Conservation (phyloP, 2,888 invertebrate species). For the Carcina quercana region DNA sequence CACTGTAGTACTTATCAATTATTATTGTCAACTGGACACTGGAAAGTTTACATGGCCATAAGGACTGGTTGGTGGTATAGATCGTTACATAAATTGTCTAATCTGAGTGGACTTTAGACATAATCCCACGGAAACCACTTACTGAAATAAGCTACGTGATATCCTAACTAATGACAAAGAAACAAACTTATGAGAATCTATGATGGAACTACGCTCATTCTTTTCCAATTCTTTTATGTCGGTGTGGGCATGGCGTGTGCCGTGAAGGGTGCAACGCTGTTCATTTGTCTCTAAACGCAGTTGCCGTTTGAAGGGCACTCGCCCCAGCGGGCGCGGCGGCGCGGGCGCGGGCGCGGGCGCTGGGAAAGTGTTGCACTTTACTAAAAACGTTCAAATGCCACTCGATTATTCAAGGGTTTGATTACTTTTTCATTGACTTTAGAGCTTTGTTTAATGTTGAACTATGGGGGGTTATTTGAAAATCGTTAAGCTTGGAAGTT, state of each 20-base stretch:
- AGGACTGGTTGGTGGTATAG: no score
- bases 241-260: constrained; percentile 44
- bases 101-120: no score
- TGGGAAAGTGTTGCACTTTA: constrained; percentile 73
- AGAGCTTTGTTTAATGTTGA: constrained; percentile 31
- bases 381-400: constrained; percentile 64
- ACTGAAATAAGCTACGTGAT: no score
- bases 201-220: no score
- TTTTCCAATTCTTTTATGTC: constrained; percentile 10
- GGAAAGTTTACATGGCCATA: no score
- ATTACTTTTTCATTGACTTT: constrained; percentile 38
- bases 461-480: constrained; percentile 1
- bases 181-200: no score
- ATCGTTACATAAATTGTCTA: no score
- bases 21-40: no score
- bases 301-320: constrained; percentile 56
- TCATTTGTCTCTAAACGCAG: constrained; percentile 73
- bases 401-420: constrained; percentile 35
- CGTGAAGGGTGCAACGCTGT: constrained; percentile 61
- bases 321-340: constrained; percentile 51
- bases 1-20: no score
- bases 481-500: neutral
- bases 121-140: no score
- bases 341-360: constrained; percentile 49
- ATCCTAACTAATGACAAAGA: no score